Percentiles rank a stretch among this genome's conserved stretches.
phyloP scores from a whole-genome alignment of 2,888 invertebrate genomes.

The Mellilla xanthometata region DNA sequence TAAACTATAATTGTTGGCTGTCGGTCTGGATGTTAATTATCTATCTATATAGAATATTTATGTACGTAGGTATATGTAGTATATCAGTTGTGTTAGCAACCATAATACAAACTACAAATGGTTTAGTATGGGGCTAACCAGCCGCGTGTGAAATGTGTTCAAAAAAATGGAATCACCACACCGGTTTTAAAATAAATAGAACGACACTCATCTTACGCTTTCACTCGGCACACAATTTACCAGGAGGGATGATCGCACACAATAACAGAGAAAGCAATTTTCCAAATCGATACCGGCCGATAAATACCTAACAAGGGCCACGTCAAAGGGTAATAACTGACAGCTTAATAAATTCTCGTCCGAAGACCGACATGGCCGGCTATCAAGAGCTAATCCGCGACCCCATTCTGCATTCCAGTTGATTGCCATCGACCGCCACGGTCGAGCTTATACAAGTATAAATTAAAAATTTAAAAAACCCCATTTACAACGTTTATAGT shows the following conservation, averaged over 20 bases:
- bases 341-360: conserved; percentile 31
- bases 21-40: too few relatives aligned
- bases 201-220: not conserved
- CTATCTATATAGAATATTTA: too few relatives aligned
- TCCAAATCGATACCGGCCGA: conserved; percentile 8
- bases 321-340: conserved; percentile 26
- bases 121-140: too few relatives aligned
- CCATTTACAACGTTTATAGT: too few relatives aligned
- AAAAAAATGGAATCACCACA: too few relatives aligned
- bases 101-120: too few relatives aligned
- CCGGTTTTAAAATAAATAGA: too few relatives aligned
- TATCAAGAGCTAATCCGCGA: conserved; percentile 30
- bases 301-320: conserved; percentile 11
- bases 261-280: conserved; percentile 11
- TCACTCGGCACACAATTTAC: not conserved
- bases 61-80: too few relatives aligned
- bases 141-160: too few relatives aligned
- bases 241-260: not conserved
- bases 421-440: conserved; percentile 16
- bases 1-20: too few relatives aligned
- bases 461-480: too few relatives aligned
- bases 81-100: too few relatives aligned
- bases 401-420: conserved; percentile 28
- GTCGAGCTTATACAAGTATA: conserved; percentile 13
- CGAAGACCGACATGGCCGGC: conserved; percentile 28